A percentile compares a stretch with the other conserved stretches of the same genome.
phyloP scores from a whole-genome alignment of 2,888 invertebrate species.

The Notodromas monacha region DNA sequence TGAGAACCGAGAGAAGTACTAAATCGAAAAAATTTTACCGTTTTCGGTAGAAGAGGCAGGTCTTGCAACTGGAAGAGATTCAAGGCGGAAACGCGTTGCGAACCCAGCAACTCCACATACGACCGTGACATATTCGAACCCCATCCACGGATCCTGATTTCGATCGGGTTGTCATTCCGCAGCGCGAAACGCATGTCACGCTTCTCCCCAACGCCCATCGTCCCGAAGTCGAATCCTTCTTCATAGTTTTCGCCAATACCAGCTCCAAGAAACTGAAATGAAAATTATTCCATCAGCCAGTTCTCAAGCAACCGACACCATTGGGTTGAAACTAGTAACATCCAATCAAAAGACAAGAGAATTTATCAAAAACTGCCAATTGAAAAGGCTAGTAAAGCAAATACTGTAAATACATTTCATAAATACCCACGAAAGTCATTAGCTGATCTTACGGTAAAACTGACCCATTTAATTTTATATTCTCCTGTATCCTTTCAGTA shows the following conservation, averaged over 20 bases:
- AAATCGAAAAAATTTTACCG: constrained; percentile 16
- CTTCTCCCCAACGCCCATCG: constrained; percentile 21
- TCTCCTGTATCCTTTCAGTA: no score
- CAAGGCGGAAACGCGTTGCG: constrained; percentile 14
- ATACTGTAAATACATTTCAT: no score
- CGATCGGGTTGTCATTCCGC: constrained; percentile 38
- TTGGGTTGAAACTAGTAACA: no score
- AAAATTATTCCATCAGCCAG: constrained; percentile 7
- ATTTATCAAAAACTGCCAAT: no score
- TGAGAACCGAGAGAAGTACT: no score
- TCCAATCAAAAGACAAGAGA: no score
- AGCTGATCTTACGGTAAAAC: no score
- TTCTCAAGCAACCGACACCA: background rate
- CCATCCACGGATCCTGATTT: constrained; percentile 26
- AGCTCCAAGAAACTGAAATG: constrained; percentile 14
- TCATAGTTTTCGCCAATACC: constrained; percentile 15
- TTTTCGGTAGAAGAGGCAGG: constrained; percentile 17
- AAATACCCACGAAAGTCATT: no score
- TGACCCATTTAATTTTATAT: no score
- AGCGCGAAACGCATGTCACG: constrained; percentile 35
- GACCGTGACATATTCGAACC: constrained; percentile 26
- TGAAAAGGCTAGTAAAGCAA: no score
- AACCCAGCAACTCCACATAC: constrained; percentile 20
- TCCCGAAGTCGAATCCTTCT: constrained; percentile 21
- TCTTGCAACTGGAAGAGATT: constrained; percentile 15